Evolutionary conservation across 2,113 vertebrate species (phyloP), one percentile per base, ranked within the genome.

Genomic region (Turdus rufiventris): DNA sequence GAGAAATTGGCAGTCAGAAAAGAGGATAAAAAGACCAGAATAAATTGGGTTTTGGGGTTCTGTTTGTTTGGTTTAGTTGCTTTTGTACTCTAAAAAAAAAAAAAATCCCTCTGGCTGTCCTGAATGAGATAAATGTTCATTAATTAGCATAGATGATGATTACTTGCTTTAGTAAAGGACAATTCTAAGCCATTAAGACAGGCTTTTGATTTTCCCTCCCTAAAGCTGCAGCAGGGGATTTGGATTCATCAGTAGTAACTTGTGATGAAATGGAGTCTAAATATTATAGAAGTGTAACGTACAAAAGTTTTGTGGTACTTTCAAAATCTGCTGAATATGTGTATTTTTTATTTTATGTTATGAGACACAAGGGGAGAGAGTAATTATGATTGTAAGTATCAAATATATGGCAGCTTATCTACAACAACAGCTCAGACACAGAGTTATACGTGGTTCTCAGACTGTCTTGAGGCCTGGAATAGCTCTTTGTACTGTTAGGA

Each of bases 111-210:
- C 79, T 90, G 34, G 38, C 57, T 89, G 47, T 20, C 68, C 54
- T 81, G 51, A 43, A 76, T 70, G 60, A 95, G 34, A 72, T 31
- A 40, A 76, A 21, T 81, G 47, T 84, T 92, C 61, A 77, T 94
- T 93, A 96, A 93, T 92, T 96, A 86, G 19, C 42, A 84, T 17
- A 80, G 47, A 84, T 63, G 40, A 84, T 57, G 13, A 60, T 34
- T 75, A 12, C 51, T 40, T 93, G 19, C 40, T 91, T 42, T 51
- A 54, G 42, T 61, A 63, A 31, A 65, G 43, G 60, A 72, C 10
- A 82, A 91, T 95, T 94, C 68, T 68, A 79, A 42, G n/a, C 18
- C 33, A 36, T 58, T 42, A 29, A 67, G 34, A 65, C 34, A 85
- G 43, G 23, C 25, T 83, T 93, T 84, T 93, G 17, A 91, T 57